These are phyloP conservation scores for Oceanodroma leucorhoa DNA, from an alignment of 2,797 vertebrate genomes.

Conservation along the genomic window DNA sequence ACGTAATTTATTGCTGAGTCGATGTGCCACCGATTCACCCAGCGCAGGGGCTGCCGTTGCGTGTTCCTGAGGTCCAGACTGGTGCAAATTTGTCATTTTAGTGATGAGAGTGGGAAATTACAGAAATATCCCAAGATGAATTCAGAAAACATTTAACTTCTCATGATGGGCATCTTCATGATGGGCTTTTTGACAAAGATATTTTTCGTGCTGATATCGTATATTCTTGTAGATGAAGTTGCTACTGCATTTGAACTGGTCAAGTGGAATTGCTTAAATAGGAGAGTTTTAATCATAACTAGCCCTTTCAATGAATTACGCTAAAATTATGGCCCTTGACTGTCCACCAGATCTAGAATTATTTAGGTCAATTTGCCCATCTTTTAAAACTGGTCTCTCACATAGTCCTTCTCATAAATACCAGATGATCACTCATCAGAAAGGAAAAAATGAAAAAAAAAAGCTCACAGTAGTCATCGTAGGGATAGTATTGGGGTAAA, in stretches of 20 bases:
- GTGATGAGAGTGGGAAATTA: background rate
- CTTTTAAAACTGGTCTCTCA: background rate
- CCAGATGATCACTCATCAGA: slow-evolving; percentile 8
- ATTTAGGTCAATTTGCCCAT: background rate
- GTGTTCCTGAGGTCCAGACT: background rate
- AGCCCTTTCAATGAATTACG: background rate
- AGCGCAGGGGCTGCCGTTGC: background rate
- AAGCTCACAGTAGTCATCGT: background rate
- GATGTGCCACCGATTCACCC: background rate
- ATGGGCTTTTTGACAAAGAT: background rate
- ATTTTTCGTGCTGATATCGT: background rate
- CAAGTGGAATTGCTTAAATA: background rate
- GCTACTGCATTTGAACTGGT: background rate
- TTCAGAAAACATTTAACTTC: background rate
- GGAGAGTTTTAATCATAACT: background rate
- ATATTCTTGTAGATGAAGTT: background rate
- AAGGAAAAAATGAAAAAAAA: slow-evolving; percentile 3
- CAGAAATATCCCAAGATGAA: background rate
- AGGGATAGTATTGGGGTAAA: slow-evolving; percentile 11
- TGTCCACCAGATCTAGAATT: background rate
- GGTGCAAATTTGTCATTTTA: background rate
- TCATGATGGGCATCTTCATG: background rate
- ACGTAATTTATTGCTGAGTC: background rate
- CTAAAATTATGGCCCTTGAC: background rate
- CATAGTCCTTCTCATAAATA: slow-evolving; percentile 14